Conservation (phyloP, 2,888 invertebrate species). For the Leucania comma region DNA sequence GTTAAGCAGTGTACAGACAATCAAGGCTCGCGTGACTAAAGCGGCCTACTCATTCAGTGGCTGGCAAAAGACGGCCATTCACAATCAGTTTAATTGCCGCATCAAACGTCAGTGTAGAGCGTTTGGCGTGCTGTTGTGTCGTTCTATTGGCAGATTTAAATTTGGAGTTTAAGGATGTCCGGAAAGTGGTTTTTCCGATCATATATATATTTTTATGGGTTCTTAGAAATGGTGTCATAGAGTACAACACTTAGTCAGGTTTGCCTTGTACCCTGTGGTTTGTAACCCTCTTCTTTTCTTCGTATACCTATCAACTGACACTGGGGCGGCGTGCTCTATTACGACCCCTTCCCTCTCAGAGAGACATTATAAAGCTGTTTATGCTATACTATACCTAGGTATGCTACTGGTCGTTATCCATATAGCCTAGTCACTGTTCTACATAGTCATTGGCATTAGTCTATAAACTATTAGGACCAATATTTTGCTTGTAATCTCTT, state of each 20-base stretch:
- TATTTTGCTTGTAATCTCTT: neutral
- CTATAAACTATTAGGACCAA: neutral
- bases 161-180: slow-evolving; percentile 8
- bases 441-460: neutral
- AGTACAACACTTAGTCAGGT: no score
- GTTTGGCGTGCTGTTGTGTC: slow-evolving; percentile 33
- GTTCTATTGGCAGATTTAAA: slow-evolving; percentile 34
- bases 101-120: slow-evolving; percentile 47
- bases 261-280: no score
- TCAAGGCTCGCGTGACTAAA: slow-evolving; percentile 55
- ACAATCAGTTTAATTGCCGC: slow-evolving; percentile 69
- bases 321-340: no score
- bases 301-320: no score
- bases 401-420: no score
- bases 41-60: slow-evolving; percentile 48
- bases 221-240: no score
- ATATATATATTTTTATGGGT: neutral
- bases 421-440: no score
- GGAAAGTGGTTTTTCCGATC: neutral
- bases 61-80: slow-evolving; percentile 66
- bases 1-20: slow-evolving; percentile 47
- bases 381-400: no score
- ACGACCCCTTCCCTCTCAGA: no score
- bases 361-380: no score
- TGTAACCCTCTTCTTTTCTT: no score